Evolutionary conservation across 2,888 invertebrate species (phyloP), one percentile per base, ranked within the genome.

Genomic region (Tinea trinotella): DNA sequence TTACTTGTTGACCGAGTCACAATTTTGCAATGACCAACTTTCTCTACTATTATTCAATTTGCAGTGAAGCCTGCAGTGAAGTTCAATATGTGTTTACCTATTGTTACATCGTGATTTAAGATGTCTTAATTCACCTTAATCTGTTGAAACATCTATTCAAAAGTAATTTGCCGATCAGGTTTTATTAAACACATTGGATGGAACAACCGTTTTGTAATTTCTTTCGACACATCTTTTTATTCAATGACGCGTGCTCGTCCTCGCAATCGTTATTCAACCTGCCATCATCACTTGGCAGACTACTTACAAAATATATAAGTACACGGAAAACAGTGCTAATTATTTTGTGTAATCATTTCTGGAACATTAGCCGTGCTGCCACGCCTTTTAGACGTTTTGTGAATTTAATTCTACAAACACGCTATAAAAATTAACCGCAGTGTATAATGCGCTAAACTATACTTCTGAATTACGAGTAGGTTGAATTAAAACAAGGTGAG

Each of bases 401-500:
- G 5, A 3, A 44, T 9, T 13, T 12, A 36, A 44, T 12, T 12
- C 15, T 15, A 44, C 3, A 44, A 35, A 44, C 6, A 9, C 19
- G 7, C 19, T 19, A 46, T 19, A 3, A 10, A 19, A 9, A 46
- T 6, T 7, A 46, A 46, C 46, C 46, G 46, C 19, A 19, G 19
- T 40, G 13, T 40, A 40, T 46, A 18, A 46, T 10, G 10, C 19
- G 46, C 46, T 19, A n/a, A 22, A 50, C 12, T 50, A 22, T 19
- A 24, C 19, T n/a, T 24, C 19, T 10, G 24, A 50, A 70, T 65
- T 66, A n/a, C n/a, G n/a, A n/a, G n/a, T n/a, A 10, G 20, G 34
- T 52, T 20, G 52, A 62, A 67, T 67, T 62, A 63, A 61, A 61
- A 60, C 79, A 76, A 79, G 79, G 80, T 69, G 57, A 80, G 69